phyloP scores from a whole-genome alignment of 2,113 vertebrate species.

The Ailurus styani region DNA sequence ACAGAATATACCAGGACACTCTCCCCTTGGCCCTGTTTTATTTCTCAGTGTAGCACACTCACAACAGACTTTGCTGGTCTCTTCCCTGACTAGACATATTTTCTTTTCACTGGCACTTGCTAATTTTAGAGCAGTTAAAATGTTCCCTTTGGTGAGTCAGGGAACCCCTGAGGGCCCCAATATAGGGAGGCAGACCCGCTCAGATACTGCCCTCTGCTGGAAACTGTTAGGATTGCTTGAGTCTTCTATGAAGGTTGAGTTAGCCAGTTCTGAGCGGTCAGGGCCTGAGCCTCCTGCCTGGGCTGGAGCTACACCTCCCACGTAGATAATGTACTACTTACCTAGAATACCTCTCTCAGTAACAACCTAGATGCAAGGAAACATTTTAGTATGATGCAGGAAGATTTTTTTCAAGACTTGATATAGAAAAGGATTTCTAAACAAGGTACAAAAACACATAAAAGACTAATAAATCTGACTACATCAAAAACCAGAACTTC shows the following conservation, averaged over 20 bases:
- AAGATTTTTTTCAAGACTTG: not conserved
- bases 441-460: not conserved
- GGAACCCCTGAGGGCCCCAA: not conserved
- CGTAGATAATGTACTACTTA: not conserved
- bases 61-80: slow-evolving; percentile 31
- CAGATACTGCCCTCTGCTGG: slow-evolving; percentile 58
- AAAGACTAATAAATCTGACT: not conserved
- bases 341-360: not conserved
- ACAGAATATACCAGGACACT: not conserved
- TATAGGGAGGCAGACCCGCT: not conserved
- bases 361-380: not conserved
- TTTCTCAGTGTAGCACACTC: not conserved
- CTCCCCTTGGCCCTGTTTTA: not conserved
- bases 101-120: not conserved
- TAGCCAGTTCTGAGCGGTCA: fast-evolving
- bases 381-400: too few relatives aligned
- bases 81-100: not conserved
- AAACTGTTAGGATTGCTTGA: not conserved
- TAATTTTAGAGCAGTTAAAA: slow-evolving; percentile 31
- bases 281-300: too few relatives aligned
- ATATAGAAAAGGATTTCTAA: slow-evolving; percentile 15
- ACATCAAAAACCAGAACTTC: not conserved
- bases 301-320: not conserved
- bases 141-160: not conserved
- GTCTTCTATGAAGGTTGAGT: not conserved